Evolutionary conservation across 2,888 invertebrate species (phyloP).

Genomic region (Netelia fuscicornis): DNA sequence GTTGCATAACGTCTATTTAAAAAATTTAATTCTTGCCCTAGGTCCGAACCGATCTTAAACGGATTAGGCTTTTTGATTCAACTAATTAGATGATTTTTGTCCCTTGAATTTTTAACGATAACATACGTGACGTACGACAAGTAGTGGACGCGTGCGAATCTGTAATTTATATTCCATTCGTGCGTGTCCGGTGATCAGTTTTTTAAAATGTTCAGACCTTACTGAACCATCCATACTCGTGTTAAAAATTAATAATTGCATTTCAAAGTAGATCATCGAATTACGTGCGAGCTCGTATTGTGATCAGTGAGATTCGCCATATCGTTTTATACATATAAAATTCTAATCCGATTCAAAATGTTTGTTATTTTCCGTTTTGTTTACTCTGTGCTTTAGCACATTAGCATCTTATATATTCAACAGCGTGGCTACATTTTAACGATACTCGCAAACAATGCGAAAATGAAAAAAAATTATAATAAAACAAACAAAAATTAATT

Average conservation of each 20-base stretch:
- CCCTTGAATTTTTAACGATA: slow-evolving; percentile 19
- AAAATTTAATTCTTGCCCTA: slow-evolving; percentile 45
- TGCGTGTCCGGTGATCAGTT: slow-evolving; percentile 9
- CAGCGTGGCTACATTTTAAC: slow-evolving; percentile 75
- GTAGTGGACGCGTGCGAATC: slow-evolving; percentile 47
- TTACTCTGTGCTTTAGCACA: not conserved
- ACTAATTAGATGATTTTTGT: slow-evolving; percentile 27
- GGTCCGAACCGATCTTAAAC: slow-evolving; percentile 60
- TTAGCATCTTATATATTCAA: slow-evolving; percentile 70
- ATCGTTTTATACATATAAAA: slow-evolving; percentile 72
- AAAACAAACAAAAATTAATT: slow-evolving; percentile 69
- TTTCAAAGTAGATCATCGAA: slow-evolving; percentile 18
- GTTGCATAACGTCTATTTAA: slow-evolving; percentile 35
- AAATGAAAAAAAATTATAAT: slow-evolving; percentile 72
- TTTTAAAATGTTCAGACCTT: slow-evolving; percentile 30
- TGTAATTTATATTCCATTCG: slow-evolving; percentile 24
- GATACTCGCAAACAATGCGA: slow-evolving; percentile 80
- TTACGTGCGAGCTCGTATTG: slow-evolving; percentile 45
- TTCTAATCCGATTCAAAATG: slow-evolving; percentile 74
- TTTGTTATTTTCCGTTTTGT: not conserved
- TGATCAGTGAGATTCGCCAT: slow-evolving; percentile 51
- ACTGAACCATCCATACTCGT: slow-evolving; percentile 19
- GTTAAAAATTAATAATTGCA: slow-evolving; percentile 2
- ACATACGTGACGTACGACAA: slow-evolving; percentile 39
- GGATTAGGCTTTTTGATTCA: slow-evolving; percentile 63